Percentiles rank a stretch among this genome's conserved stretches.
Evolutionary conservation across 2,113 vertebrate genomes (phyloP).

Genomic region (Glaucidium brasilianum): DNA sequence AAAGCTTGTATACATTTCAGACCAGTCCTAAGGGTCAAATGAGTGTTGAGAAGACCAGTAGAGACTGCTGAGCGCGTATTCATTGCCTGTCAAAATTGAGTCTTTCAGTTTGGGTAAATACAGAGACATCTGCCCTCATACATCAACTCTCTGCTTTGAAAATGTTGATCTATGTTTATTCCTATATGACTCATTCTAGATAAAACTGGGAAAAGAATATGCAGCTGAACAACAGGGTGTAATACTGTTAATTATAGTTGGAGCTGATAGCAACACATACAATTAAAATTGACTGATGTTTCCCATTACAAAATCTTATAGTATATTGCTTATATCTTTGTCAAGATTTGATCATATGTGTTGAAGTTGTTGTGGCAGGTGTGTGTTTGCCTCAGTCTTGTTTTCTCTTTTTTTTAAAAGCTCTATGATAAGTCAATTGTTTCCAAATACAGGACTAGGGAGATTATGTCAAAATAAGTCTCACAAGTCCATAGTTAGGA

Average conservation of each 20-base stretch:
- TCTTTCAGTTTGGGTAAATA: not conserved
- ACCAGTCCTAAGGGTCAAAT: not conserved
- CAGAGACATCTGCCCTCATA: not conserved
- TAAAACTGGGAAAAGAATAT: not conserved
- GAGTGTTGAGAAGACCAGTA: not conserved
- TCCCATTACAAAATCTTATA: not conserved
- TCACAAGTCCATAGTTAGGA: not conserved
- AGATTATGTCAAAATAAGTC: not conserved
- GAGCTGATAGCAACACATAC: not conserved
- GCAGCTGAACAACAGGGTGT: not conserved
- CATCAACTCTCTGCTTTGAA: not conserved
- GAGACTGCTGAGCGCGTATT: not conserved
- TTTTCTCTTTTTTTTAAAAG: not conserved
- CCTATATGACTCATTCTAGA: not conserved
- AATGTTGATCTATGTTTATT: not conserved
- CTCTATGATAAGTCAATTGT: not conserved
- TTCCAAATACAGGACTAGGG: not conserved
- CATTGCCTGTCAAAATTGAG: not conserved
- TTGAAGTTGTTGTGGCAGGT: not conserved
- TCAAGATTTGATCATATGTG: not conserved
- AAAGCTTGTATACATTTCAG: not conserved
- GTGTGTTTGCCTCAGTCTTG: not conserved
- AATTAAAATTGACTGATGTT: not conserved
- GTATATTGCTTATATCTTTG: not conserved
- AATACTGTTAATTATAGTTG: not conserved